Percentiles rank a stretch among this genome's conserved stretches.
These are phyloP conservation scores for Manacus vitellinus DNA, from an alignment of 2,113 vertebrate species.

Conservation along the genomic window DNA sequence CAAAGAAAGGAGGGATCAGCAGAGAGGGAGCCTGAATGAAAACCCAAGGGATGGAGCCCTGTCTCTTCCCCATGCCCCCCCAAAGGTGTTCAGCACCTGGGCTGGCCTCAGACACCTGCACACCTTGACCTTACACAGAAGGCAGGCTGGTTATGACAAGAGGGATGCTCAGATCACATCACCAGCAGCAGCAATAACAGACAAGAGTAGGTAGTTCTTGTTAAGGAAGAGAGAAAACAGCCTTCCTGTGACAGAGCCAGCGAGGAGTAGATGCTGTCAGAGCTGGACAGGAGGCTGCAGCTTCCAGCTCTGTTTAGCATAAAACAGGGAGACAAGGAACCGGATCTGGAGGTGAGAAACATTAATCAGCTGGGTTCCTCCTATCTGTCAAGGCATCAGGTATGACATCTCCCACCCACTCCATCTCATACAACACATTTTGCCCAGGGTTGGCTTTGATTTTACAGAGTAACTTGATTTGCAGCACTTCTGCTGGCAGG, in stretches of 20 bases:
- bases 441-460: background rate
- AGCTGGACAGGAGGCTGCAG: background rate
- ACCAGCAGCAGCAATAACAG: background rate
- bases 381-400: background rate
- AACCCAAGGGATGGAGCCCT: background rate
- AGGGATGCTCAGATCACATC: background rate
- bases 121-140: background rate
- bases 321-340: background rate
- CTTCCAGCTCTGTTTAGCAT: background rate
- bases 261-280: background rate
- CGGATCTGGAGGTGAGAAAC: background rate
- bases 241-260: background rate
- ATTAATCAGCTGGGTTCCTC: background rate
- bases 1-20: background rate
- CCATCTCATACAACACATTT: background rate
- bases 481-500: background rate
- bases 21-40: background rate
- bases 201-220: background rate
- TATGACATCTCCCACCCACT: background rate
- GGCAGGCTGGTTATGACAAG: background rate
- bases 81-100: background rate
- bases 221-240: background rate
- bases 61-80: fast-evolving
- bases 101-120: background rate
- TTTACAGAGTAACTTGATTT: background rate